Evolutionary conservation across 2,888 invertebrate species (phyloP).

Genomic region (Drosophila ochracea): DNA sequence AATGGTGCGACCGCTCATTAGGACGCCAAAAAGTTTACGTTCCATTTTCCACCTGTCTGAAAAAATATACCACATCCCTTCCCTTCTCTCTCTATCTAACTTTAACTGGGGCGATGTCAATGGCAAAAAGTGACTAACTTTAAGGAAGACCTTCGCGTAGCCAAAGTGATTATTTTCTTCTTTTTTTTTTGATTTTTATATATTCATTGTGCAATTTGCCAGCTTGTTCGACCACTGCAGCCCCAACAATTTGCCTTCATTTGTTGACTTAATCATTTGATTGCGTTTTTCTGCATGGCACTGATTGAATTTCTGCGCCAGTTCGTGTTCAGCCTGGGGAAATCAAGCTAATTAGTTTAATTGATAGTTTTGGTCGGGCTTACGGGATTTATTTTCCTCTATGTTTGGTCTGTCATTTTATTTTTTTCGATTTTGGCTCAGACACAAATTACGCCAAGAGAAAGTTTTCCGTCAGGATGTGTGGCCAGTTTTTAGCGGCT

Average conservation of each 20-base stretch:
- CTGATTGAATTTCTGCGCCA: slow-evolving; percentile 75
- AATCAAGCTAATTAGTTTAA: slow-evolving; percentile 79
- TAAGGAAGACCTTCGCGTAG: slow-evolving; percentile 33
- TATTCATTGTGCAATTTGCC: slow-evolving; percentile 23
- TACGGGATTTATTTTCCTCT: slow-evolving; percentile 24
- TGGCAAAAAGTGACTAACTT: slow-evolving; percentile 51
- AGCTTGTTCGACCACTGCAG: slow-evolving; percentile 32
- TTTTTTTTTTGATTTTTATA: slow-evolving; percentile 21
- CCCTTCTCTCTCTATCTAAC: neutral
- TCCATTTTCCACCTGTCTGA: slow-evolving; percentile 27
- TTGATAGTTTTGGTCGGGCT: slow-evolving; percentile 72
- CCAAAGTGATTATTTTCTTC: slow-evolving; percentile 32
- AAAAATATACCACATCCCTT: neutral
- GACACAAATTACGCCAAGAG: slow-evolving; percentile 31
- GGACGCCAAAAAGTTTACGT: slow-evolving; percentile 49
- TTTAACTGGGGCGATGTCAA: slow-evolving; percentile 1
- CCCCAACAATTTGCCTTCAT: slow-evolving; percentile 76
- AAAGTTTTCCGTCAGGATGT: slow-evolving; percentile 55
- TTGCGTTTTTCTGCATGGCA: slow-evolving; percentile 77
- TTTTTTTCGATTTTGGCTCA: slow-evolving; percentile 19
- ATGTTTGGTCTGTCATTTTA: neutral
- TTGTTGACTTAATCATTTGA: slow-evolving; percentile 81
- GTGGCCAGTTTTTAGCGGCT: slow-evolving; percentile 16
- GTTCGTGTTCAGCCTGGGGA: slow-evolving; percentile 45
- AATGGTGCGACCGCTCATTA: slow-evolving; percentile 54